Base-by-base conservation (phyloP, 2,888 invertebrate genomes). In the Papilio elwesi region DNA sequence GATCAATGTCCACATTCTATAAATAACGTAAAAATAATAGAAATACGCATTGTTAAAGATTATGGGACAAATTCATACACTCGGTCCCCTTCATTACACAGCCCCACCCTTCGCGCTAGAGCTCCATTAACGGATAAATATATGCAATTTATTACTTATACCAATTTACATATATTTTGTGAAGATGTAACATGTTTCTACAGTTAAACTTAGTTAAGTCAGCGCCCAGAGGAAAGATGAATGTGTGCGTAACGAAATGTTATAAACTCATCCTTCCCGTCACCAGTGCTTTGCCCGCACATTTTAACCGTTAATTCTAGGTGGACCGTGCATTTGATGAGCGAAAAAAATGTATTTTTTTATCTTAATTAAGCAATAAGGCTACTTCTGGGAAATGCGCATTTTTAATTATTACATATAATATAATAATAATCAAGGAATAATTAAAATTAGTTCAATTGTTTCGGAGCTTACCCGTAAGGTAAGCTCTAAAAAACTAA, bases 101-200 rank as follows among this genome's bases (percentile, higher is more conserved):
- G 81, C 81, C 80, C 85, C 87, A 84, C 89, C 89, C 91, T 81
- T 76, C 80, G 80, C 85, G 84, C 89, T 89, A 90, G 87, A 82
- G 83, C 84, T 83, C 91, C 89, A 90, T 91, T 90, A 90, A 87
- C 80, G 87, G 87, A 89, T 90, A 91, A 92, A 92, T 91, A 90
- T 88, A 90, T 90, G 91, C 91, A 92, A 92, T 92, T 92, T 92
- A 92, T 93, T 90, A 92, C 89, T 90, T 92, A 92, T 88, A 91
- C 89, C 90, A 91, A 93, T 93, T 92, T 92, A 92, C 93, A 93
- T 93, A 92, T 83, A 91, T 88, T 90, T 86, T 85, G 84, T 80
- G 83, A 85, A 85, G 86, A 88, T 84, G 82, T 79, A 85, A 86
- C 89, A 88, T 88, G 89, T 88, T 84, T 85, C 83, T 83, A 78